Conservation (phyloP, 2,113 vertebrate species). For the Puma concolor region DNA sequence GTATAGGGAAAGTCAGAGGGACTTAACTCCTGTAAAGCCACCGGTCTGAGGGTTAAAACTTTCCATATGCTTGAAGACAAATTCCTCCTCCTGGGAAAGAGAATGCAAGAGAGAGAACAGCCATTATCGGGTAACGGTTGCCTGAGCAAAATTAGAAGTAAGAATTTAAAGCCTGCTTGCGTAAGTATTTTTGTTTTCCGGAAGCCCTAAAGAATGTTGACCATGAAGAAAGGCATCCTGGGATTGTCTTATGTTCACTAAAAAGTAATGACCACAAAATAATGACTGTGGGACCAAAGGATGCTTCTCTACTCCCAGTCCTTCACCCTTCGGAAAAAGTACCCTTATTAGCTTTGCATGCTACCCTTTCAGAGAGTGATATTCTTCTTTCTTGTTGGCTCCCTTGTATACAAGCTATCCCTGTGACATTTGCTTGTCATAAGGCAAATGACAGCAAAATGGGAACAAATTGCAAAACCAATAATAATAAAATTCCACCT, state of each 20-base stretch:
- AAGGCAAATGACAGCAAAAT: conserved; percentile 76
- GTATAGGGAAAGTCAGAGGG: neutral
- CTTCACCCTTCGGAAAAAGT: neutral
- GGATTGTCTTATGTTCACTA: neutral
- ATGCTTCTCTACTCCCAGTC: neutral
- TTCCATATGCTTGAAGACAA: neutral
- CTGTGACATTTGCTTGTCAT: neutral
- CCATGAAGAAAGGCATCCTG: neutral
- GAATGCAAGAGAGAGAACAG: neutral
- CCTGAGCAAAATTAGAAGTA: neutral
- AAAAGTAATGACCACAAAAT: neutral
- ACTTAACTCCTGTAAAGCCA: neutral
- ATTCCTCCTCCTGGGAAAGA: neutral
- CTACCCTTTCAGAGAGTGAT: neutral
- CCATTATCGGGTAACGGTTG: neutral
- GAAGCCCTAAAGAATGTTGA: neutral
- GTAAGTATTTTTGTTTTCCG: neutral
- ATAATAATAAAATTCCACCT: conserved; percentile 67
- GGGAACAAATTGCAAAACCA: conserved; percentile 74
- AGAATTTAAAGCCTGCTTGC: neutral
- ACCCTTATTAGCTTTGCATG: neutral
- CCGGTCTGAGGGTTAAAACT: neutral
- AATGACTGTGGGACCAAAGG: neutral
- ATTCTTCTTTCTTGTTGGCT: neutral
- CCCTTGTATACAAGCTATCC: neutral